Evolutionary conservation across 92 coral and sea anemone genomes (phyloP).

Genomic region (Porites cylindrica): DNA sequence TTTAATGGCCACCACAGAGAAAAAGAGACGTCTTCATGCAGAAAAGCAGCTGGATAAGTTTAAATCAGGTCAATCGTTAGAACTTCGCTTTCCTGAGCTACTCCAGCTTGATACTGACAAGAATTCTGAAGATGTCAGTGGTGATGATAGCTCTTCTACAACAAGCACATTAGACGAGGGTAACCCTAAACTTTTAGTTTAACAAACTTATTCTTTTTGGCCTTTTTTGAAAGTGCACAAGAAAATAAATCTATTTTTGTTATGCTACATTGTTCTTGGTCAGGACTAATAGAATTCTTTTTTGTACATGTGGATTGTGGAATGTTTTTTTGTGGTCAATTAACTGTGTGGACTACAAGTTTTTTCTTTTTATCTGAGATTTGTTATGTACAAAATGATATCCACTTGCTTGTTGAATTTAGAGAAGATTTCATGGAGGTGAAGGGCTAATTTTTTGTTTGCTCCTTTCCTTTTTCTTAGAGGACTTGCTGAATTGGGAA

Average conservation of each 20-base stretch:
- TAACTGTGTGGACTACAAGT: too few species aligned
- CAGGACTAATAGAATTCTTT: too few species aligned
- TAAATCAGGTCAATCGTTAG: constrained; percentile 7
- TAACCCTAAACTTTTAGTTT: too few species aligned
- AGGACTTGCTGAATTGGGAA: constrained; percentile 50
- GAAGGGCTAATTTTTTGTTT: not conserved
- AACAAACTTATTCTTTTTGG: too few species aligned
- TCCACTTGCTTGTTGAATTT: not conserved
- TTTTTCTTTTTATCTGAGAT: too few species aligned
- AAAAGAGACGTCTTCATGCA: constrained; percentile 17
- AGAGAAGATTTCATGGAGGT: not conserved
- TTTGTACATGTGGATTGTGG: too few species aligned
- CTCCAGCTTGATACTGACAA: not conserved
- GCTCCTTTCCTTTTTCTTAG: not conserved
- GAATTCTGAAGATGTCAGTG: not conserved
- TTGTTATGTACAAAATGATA: too few species aligned
- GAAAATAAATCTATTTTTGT: too few species aligned
- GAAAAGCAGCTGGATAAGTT: constrained; percentile 13
- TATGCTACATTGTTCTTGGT: too few species aligned
- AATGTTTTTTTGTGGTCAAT: too few species aligned
- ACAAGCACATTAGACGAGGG: too few species aligned
- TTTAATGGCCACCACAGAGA: constrained; percentile 40
- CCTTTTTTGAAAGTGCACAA: too few species aligned
- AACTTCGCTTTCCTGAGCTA: constrained; percentile 1
- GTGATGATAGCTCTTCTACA: not conserved